phyloP scores from a whole-genome alignment of 2,113 vertebrate genomes.

The Hymenochirus boettgeri region DNA sequence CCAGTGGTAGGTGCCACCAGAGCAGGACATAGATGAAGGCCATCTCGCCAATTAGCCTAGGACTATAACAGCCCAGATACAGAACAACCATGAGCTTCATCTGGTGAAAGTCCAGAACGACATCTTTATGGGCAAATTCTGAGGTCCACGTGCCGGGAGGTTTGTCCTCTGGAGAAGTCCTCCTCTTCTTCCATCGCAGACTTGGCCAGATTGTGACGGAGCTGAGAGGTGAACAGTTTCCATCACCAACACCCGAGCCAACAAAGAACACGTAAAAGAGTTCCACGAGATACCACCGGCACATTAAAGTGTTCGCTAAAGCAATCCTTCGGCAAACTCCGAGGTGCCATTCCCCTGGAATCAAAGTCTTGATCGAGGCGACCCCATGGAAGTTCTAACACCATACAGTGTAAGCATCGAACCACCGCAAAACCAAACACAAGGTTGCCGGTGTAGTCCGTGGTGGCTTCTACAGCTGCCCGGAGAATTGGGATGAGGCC shows the following conservation, averaged over 20 bases:
- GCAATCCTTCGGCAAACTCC: constrained; percentile 44
- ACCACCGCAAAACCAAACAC: constrained; percentile 55
- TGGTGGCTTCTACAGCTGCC: constrained; percentile 49
- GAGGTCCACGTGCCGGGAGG: constrained; percentile 6
- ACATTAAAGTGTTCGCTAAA: constrained; percentile 49
- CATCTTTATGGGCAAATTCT: constrained; percentile 9
- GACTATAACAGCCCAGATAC: constrained; percentile 48
- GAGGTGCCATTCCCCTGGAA: constrained; percentile 32
- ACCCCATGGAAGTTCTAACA: constrained; percentile 53
- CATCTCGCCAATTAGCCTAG: constrained; percentile 45
- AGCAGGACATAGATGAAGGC: constrained; percentile 50
- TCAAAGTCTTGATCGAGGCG: constrained; percentile 49
- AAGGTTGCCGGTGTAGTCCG: constrained; percentile 52
- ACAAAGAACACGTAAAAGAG: constrained; percentile 52
- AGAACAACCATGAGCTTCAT: constrained; percentile 42
- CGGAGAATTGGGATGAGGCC: constrained; percentile 53
- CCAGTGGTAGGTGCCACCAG: constrained; percentile 48
- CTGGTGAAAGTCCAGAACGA: constrained; percentile 50
- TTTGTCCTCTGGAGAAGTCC: neutral
- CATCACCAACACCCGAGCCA: constrained; percentile 51
- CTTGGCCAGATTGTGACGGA: constrained; percentile 42
- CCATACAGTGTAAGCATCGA: constrained; percentile 51
- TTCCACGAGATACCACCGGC: constrained; percentile 50
- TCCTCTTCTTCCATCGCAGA: constrained; percentile 6
- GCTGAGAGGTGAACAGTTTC: constrained; percentile 52